A percentile compares a stretch with the other conserved stretches of the same genome.
phyloP scores from a whole-genome alignment of 2,113 vertebrate species.

The Argyrosomus japonicus region DNA sequence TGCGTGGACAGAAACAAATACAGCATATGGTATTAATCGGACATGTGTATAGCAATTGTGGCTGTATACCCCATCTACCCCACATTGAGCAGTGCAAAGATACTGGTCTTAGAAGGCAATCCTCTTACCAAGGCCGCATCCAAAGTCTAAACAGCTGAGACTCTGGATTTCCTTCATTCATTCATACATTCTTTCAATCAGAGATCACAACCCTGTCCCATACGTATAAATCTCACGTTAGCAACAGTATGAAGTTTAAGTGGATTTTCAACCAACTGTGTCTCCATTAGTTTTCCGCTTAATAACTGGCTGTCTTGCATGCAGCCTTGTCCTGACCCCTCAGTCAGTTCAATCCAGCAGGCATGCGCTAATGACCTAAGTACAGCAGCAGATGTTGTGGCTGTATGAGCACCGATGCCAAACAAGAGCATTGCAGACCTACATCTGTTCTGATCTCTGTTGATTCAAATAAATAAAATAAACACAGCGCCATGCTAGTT shows the following conservation, averaged over 20 bases:
- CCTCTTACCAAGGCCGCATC: slow-evolving; percentile 66
- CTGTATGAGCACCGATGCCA: slow-evolving; percentile 63
- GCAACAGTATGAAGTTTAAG: slow-evolving; percentile 11
- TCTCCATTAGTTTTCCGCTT: slow-evolving; percentile 27
- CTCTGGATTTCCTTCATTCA: slow-evolving; percentile 20
- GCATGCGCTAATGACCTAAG: slow-evolving; percentile 59
- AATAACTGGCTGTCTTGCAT: slow-evolving; percentile 26
- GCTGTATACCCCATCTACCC: slow-evolving; percentile 29
- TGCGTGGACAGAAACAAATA: slow-evolving; percentile 49
- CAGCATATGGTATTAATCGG: slow-evolving; percentile 56
- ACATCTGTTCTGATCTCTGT: slow-evolving; percentile 74
- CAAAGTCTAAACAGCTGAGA: slow-evolving; percentile 12
- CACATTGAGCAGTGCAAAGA: slow-evolving; percentile 44
- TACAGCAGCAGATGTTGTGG: slow-evolving; percentile 76
- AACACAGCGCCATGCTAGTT: slow-evolving; percentile 10
- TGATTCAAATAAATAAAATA: slow-evolving; percentile 64
- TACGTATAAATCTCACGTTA: neutral
- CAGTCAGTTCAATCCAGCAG: slow-evolving; percentile 71
- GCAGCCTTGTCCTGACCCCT: slow-evolving; percentile 48
- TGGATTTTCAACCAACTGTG: slow-evolving; percentile 43
- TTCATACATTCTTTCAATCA: slow-evolving; percentile 31
- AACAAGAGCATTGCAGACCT: slow-evolving; percentile 62
- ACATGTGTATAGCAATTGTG: slow-evolving; percentile 42
- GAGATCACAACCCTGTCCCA: slow-evolving; percentile 9
- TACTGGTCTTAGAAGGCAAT: slow-evolving; percentile 58